A percentile compares a stretch with the other conserved stretches of the same genome.
These are phyloP conservation scores for Falco concolor DNA, from an alignment of 2,797 vertebrate genomes.

Conservation along the genomic window DNA sequence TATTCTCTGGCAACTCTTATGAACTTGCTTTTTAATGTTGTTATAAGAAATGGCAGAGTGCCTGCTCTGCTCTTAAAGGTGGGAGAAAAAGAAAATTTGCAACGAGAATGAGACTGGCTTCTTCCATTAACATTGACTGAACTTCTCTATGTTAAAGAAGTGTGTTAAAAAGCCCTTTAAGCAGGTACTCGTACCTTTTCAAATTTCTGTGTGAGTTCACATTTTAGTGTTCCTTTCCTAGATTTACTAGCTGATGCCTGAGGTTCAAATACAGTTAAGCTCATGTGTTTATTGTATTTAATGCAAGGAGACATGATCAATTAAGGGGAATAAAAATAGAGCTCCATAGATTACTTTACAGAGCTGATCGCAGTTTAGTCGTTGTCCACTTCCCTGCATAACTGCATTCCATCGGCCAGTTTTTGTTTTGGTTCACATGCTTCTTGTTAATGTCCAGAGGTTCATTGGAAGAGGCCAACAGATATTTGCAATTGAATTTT, in stretches of 20 bases:
- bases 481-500: not conserved
- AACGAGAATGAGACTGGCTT: accelerated
- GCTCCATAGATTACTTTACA: not conserved
- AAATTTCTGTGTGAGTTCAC: accelerated
- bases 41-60: not conserved
- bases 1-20: not conserved
- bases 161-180: no score
- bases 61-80: no score
- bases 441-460: accelerated
- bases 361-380: not conserved
- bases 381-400: not conserved
- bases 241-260: not conserved
- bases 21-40: not conserved
- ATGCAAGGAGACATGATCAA: not conserved
- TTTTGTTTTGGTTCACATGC: not conserved
- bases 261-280: not conserved
- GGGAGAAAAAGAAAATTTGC: not conserved
- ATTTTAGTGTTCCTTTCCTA: not conserved
- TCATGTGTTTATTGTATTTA: not conserved
- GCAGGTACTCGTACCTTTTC: accelerated
- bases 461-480: not conserved
- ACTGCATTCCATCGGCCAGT: not conserved
- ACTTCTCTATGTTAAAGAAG: not conserved
- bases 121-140: accelerated
- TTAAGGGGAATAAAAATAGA: not conserved